Percentiles rank a stretch among this genome's conserved stretches.
Conservation (phyloP, 37 sponge, comb jelly and placozoan species). For the Beroe ovata region DNA sequence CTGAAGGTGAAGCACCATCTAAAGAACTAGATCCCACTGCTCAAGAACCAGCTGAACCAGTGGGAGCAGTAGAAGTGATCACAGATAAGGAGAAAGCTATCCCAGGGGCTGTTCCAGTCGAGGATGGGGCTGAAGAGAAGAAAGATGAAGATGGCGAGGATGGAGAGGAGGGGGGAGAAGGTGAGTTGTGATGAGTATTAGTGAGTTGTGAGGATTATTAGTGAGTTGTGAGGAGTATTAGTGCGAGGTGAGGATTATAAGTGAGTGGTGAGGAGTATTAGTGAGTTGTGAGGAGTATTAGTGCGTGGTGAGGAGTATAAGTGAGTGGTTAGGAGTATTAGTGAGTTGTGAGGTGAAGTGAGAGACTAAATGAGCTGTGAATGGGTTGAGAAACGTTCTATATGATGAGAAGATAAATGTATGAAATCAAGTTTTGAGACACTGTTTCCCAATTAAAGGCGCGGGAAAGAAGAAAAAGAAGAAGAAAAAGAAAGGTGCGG, state of each 20-base stretch:
- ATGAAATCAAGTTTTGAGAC: too few species aligned
- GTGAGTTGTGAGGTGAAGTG: too few species aligned
- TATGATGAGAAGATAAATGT: too few species aligned
- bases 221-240: not conserved
- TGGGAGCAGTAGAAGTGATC: too few species aligned
- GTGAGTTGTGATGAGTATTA: too few species aligned
- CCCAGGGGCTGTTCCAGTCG: not conserved
- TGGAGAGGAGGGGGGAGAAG: not conserved
- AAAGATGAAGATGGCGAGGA: slow-evolving; percentile 20
- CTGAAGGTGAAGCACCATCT: slow-evolving; percentile 4
- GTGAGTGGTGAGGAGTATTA: not conserved
- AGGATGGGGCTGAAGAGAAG: slow-evolving; percentile 18
- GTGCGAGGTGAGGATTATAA: not conserved
- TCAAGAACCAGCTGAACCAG: too few species aligned
- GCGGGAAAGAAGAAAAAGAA: slow-evolving; percentile 71
- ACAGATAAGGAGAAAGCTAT: not conserved
- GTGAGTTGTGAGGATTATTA: too few species aligned
- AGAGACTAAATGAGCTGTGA: too few species aligned
- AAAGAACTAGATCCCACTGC: not conserved
- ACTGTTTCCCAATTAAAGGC: too few species aligned
- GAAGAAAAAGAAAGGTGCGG: slow-evolving; percentile 65
- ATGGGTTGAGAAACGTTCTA: too few species aligned
- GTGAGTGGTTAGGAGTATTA: too few species aligned
- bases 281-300: not conserved
- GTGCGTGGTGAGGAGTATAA: too few species aligned